A percentile compares a stretch with the other conserved stretches of the same genome.
Conservation (phyloP, 2,888 invertebrate species). For the Aporophyla nigra region DNA sequence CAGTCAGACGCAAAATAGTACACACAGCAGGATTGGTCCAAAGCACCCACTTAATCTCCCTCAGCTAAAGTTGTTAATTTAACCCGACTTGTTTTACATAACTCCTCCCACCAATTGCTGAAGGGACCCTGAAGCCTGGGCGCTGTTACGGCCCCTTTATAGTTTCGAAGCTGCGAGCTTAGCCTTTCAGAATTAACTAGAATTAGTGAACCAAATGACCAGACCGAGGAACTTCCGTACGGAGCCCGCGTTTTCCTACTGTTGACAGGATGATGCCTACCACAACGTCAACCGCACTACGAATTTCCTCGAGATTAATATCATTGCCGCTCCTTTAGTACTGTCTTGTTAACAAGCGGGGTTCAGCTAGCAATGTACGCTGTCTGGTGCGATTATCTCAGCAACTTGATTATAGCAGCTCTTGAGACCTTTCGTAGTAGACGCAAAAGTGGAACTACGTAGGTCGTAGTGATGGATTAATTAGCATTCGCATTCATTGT, state of each 20-base stretch:
- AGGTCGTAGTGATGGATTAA: no score
- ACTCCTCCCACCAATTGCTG: slow-evolving; percentile 60
- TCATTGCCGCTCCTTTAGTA: slow-evolving; percentile 55
- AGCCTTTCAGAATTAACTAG: slow-evolving; percentile 76
- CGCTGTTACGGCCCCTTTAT: slow-evolving; percentile 53
- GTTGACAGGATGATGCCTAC: slow-evolving; percentile 77
- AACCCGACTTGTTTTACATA: slow-evolving; percentile 65
- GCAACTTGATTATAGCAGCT: slow-evolving; percentile 46
- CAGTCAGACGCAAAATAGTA: slow-evolving; percentile 39
- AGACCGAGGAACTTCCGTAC: slow-evolving; percentile 73
- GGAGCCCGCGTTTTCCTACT: slow-evolving; percentile 75
- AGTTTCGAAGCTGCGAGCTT: slow-evolving; percentile 63
- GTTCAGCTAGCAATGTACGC: slow-evolving; percentile 67
- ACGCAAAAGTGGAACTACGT: slow-evolving; percentile 62
- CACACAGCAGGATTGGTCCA: slow-evolving; percentile 32
- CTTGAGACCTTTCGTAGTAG: slow-evolving; percentile 58
- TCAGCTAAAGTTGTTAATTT: slow-evolving; percentile 64
- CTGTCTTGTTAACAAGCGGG: no score
- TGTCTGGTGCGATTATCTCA: slow-evolving; percentile 29
- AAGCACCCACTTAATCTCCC: slow-evolving; percentile 56
- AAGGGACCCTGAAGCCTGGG: slow-evolving; percentile 42
- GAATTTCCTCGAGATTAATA: slow-evolving; percentile 44
- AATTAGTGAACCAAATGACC: slow-evolving; percentile 83
- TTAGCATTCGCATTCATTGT: no score
- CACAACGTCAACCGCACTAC: slow-evolving; percentile 48